Evolutionary conservation across 2,888 invertebrate species (phyloP).

Genomic region (Rhagium mordax): DNA sequence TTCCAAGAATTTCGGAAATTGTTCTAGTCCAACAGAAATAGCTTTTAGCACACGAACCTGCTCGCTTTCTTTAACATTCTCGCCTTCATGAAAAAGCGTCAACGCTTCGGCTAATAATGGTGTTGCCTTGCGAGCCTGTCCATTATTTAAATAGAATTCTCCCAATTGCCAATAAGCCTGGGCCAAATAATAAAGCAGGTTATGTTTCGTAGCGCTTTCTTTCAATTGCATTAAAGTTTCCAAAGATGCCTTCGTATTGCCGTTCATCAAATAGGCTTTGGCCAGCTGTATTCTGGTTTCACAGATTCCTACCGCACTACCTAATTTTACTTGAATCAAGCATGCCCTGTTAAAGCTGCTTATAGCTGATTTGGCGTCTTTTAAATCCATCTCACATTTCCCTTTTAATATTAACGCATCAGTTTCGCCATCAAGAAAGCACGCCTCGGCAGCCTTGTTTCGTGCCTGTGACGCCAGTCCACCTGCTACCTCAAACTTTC

Average conservation of each 20-base stretch:
- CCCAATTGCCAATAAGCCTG: slow-evolving; percentile 65
- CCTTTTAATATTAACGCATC: slow-evolving; percentile 74
- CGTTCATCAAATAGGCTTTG: slow-evolving; percentile 72
- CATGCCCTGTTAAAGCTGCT: slow-evolving; percentile 72
- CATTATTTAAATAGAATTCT: slow-evolving; percentile 63
- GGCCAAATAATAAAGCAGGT: slow-evolving; percentile 60
- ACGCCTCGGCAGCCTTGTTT: slow-evolving; percentile 72
- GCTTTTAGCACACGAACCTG: slow-evolving; percentile 63
- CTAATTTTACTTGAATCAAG: slow-evolving; percentile 66
- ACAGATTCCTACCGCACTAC: slow-evolving; percentile 71
- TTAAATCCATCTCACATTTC: slow-evolving; percentile 71
- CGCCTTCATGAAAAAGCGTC: slow-evolving; percentile 58
- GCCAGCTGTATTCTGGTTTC: slow-evolving; percentile 73
- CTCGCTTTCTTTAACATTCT: slow-evolving; percentile 55
- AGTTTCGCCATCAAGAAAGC: slow-evolving; percentile 69
- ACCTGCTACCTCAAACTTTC: slow-evolving; percentile 70
- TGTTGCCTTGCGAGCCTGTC: slow-evolving; percentile 59
- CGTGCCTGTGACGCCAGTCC: slow-evolving; percentile 72
- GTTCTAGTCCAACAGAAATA: slow-evolving; percentile 62
- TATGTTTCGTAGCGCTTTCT: slow-evolving; percentile 55
- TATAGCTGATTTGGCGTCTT: slow-evolving; percentile 71
- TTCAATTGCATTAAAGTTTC: slow-evolving; percentile 58
- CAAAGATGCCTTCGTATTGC: slow-evolving; percentile 54
- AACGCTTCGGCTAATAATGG: slow-evolving; percentile 61
- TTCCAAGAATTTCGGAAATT: slow-evolving; percentile 58